A percentile compares a stretch with the other conserved stretches of the same genome.
phyloP scores from a whole-genome alignment of 2,113 vertebrate species.

The Zeus faber region DNA sequence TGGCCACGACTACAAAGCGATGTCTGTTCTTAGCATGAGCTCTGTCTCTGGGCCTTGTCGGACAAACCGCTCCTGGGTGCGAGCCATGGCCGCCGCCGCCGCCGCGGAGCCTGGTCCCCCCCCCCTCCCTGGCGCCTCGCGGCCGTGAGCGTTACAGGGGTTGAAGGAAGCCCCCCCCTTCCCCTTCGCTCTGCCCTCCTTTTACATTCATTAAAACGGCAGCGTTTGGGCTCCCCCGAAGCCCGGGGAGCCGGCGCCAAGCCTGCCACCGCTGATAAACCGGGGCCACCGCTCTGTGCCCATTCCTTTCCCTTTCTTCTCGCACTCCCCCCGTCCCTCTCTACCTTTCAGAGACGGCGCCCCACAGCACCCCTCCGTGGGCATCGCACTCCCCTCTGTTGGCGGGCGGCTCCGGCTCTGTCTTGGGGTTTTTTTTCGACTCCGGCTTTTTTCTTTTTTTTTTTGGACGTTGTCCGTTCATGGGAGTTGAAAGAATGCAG shows the following conservation, averaged over 20 bases:
- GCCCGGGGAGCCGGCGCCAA: too few relatives aligned
- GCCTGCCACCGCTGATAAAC: constrained; percentile 74
- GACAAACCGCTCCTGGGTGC: constrained; percentile 62
- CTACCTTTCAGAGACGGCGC: constrained; percentile 40
- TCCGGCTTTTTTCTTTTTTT: constrained; percentile 30
- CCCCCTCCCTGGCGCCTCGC: constrained; percentile 46
- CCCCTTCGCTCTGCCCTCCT: too few relatives aligned
- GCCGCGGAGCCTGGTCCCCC: constrained; percentile 58
- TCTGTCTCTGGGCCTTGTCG: constrained; percentile 68
- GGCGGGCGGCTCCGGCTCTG: constrained; percentile 37
- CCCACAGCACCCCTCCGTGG: constrained; percentile 58
- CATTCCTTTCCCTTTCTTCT: constrained; percentile 59
- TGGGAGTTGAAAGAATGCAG: too few relatives aligned
- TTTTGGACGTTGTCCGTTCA: constrained; percentile 70
- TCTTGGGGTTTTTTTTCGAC: constrained; percentile 45
- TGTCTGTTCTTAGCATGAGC: constrained; percentile 68
- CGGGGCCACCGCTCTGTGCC: constrained; percentile 62
- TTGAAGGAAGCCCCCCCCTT: constrained; percentile 57
- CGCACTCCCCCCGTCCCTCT: constrained; percentile 36
- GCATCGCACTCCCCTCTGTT: constrained; percentile 42
- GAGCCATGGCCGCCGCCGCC: constrained; percentile 60
- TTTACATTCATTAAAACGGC: too few relatives aligned
- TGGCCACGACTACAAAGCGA: constrained; percentile 73
- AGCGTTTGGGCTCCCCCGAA: too few relatives aligned
- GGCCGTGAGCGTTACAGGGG: too few relatives aligned